Conservation (phyloP, 1,140 invertebrate species). For the Drosophila rufa region DNA sequence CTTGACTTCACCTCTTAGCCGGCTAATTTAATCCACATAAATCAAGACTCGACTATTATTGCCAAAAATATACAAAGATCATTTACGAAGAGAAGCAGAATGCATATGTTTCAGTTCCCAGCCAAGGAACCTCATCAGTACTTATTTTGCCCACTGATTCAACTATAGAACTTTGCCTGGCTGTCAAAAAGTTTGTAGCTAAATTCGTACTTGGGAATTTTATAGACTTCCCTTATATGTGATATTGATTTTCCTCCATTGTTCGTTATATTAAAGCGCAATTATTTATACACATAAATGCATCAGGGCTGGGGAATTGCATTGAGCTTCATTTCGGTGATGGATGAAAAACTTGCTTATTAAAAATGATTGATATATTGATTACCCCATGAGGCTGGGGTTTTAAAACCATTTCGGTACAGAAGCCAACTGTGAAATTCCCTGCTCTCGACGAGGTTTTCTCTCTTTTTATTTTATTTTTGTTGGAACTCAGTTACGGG, state of each 20-base stretch:
- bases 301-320: not conserved
- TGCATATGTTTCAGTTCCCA: not conserved
- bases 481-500: slow-evolving; percentile 21
- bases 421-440: slow-evolving; percentile 4
- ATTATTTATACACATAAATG: not conserved
- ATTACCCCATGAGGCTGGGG: not conserved
- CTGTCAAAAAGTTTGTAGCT: too few species aligned
- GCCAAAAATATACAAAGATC: not conserved
- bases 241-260: not conserved
- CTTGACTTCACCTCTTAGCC: not conserved
- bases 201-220: too few species aligned
- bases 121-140: not conserved
- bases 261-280: not conserved
- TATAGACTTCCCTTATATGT: not conserved
- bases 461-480: not conserved
- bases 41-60: not conserved
- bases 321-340: slow-evolving; percentile 1
- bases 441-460: not conserved
- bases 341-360: slow-evolving; percentile 13
- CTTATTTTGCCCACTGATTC: too few species aligned
- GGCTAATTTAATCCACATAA: not conserved
- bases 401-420: not conserved
- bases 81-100: not conserved
- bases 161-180: too few species aligned
- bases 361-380: slow-evolving; percentile 30